Conservation (phyloP, 2,797 vertebrate species). For the Micromesistius poutassou region DNA sequence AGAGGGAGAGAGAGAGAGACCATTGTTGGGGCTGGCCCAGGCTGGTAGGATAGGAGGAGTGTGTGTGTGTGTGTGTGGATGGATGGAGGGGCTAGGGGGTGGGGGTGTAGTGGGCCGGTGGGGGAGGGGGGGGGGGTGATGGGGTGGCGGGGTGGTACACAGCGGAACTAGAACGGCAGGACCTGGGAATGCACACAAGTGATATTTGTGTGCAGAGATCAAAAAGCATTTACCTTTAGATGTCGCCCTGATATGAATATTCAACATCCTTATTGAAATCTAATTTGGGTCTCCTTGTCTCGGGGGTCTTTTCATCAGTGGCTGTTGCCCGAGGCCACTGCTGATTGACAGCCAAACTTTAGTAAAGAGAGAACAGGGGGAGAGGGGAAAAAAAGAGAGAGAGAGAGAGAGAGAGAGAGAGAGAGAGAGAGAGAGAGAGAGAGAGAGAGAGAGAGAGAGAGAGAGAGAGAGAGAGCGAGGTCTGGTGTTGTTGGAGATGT, state of each 20-base stretch:
- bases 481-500: slow-evolving; percentile 65
- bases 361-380: slow-evolving; percentile 70
- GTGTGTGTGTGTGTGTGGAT: neutral
- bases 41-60: slow-evolving; percentile 32
- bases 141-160: slow-evolving; percentile 25
- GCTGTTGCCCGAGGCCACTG: slow-evolving; percentile 88
- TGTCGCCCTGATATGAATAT: slow-evolving; percentile 97
- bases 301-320: slow-evolving; percentile 98
- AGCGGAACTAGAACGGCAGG: slow-evolving; percentile 72
- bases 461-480: slow-evolving; percentile 9
- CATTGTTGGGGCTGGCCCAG: slow-evolving; percentile 57
- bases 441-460: neutral
- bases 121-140: slow-evolving; percentile 33
- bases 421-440: slow-evolving; percentile 53
- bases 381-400: slow-evolving; percentile 55
- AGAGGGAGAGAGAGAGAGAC: slow-evolving; percentile 51
- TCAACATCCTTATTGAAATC: slow-evolving; percentile 97
- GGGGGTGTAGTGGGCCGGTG: slow-evolving; percentile 10
- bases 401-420: slow-evolving; percentile 4
- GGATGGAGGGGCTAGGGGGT: neutral
- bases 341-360: slow-evolving; percentile 95
- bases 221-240: slow-evolving; percentile 90
- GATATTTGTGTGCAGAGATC: slow-evolving; percentile 82
- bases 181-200: slow-evolving; percentile 81
- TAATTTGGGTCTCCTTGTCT: slow-evolving; percentile 96